Evolutionary conservation across 2,797 vertebrate genomes (phyloP).

Genomic region (Okamejei kenojei): DNA sequence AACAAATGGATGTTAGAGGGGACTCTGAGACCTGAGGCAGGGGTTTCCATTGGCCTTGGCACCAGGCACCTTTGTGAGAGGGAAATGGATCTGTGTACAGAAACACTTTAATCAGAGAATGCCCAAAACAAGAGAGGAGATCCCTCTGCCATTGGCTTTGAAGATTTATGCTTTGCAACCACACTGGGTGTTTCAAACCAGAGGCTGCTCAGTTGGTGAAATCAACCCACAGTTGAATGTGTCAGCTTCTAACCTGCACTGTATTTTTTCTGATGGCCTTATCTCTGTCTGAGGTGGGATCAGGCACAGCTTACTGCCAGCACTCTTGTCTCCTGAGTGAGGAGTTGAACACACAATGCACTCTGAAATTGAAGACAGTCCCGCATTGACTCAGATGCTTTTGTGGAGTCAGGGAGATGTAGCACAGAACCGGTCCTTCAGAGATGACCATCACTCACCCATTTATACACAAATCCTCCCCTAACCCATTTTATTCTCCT

Average conservation of each 20-base stretch:
- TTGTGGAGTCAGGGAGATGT: too few species aligned
- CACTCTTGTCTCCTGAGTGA: not conserved
- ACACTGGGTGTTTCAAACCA: not conserved
- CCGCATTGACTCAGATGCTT: not conserved
- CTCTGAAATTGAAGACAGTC: not conserved
- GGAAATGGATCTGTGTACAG: not conserved
- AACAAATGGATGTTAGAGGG: constrained; percentile 10
- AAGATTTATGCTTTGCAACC: not conserved
- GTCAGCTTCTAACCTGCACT: not conserved
- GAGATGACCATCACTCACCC: too few species aligned
- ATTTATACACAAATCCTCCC: too few species aligned
- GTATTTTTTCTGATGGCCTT: too few species aligned
- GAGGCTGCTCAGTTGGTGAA: not conserved
- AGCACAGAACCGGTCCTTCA: too few species aligned
- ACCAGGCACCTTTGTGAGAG: not conserved
- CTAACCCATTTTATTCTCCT: too few species aligned
- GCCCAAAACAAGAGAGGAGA: not conserved
- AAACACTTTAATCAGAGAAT: constrained; percentile 12
- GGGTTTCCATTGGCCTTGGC: not conserved
- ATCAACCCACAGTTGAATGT: not conserved
- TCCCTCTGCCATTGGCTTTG: not conserved
- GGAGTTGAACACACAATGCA: not conserved
- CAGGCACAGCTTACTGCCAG: not conserved
- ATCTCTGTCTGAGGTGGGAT: not conserved
- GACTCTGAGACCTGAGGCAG: not conserved